phyloP scores from a whole-genome alignment of 2,797 vertebrate species.

The Thaleichthys pacificus region DNA sequence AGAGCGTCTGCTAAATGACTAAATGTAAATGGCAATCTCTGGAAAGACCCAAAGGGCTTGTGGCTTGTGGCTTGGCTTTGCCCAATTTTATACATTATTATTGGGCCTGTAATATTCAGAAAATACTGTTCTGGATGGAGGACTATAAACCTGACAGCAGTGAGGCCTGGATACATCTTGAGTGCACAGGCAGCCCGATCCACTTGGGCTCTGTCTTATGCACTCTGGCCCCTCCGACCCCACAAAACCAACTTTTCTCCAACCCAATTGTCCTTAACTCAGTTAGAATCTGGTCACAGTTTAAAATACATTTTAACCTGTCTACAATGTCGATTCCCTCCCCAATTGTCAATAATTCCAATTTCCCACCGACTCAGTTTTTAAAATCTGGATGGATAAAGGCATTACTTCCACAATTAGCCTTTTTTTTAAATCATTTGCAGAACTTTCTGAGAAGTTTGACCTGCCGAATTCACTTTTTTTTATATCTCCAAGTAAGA shows the following conservation, averaged over 20 bases:
- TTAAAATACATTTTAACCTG: not conserved
- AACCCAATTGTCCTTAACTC: conserved; percentile 16
- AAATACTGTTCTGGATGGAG: conserved; percentile 1
- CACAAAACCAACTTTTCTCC: not conserved
- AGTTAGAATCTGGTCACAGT: conserved; percentile 15
- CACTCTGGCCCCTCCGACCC: not conserved
- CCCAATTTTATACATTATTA: conserved; percentile 17
- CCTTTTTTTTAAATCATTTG: too few relatives aligned
- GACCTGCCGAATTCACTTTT: too few relatives aligned
- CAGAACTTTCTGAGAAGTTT: too few relatives aligned
- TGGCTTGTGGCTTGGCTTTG: conserved; percentile 6
- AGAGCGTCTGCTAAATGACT: too few relatives aligned
- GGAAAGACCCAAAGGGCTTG: conserved; percentile 16
- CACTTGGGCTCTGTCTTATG: conserved; percentile 2
- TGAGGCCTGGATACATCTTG: conserved; percentile 13
- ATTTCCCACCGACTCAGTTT: too few relatives aligned
- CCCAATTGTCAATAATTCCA: too few relatives aligned
- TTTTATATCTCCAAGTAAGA: too few relatives aligned
- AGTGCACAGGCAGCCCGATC: not conserved
- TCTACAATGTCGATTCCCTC: not conserved
- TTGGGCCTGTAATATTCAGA: conserved; percentile 16
- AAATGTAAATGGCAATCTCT: too few relatives aligned
- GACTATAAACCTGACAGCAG: not conserved
- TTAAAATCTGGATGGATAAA: too few relatives aligned
- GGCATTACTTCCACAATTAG: too few relatives aligned